Percentiles rank a stretch among this genome's conserved stretches.
phyloP scores from a whole-genome alignment of 2,113 vertebrate species.

The Chionis minor region DNA sequence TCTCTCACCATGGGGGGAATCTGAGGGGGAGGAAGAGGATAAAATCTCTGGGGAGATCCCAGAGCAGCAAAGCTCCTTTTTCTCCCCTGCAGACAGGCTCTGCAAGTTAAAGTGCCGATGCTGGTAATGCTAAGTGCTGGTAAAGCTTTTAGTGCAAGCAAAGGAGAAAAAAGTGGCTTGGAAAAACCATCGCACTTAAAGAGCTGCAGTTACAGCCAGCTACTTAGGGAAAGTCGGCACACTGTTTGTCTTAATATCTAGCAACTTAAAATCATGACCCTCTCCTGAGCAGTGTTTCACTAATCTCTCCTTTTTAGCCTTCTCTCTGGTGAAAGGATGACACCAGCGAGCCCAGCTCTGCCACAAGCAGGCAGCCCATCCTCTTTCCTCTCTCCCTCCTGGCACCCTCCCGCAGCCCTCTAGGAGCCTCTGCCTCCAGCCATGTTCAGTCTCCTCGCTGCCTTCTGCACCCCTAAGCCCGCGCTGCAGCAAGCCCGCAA shows the following conservation, averaged over 20 bases:
- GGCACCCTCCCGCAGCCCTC: neutral
- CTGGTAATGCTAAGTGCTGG: neutral
- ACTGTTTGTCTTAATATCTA: neutral
- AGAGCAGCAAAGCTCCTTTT: neutral
- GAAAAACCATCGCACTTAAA: neutral
- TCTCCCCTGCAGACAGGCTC: neutral
- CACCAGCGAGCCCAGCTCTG: neutral
- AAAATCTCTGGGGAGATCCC: neutral
- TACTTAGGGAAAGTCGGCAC: neutral
- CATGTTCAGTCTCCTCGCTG: fast-evolving
- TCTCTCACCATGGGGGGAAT: neutral
- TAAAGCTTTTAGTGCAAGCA: neutral
- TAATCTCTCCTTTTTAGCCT: neutral
- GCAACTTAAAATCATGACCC: neutral
- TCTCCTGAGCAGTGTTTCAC: neutral
- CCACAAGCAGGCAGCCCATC: neutral
- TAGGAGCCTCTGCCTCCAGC: neutral
- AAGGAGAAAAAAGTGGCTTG: neutral
- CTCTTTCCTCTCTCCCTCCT: neutral
- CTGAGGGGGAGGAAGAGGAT: neutral
- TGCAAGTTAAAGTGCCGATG: neutral
- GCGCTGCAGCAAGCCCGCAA: fast-evolving
- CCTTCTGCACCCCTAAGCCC: neutral
- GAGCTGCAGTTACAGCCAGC: neutral
- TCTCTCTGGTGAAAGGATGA: neutral